Percentiles rank a stretch among this genome's conserved stretches.
These are phyloP conservation scores for Allolobophora icterica DNA, from an alignment of 2,888 invertebrate species.

Conservation along the genomic window DNA sequence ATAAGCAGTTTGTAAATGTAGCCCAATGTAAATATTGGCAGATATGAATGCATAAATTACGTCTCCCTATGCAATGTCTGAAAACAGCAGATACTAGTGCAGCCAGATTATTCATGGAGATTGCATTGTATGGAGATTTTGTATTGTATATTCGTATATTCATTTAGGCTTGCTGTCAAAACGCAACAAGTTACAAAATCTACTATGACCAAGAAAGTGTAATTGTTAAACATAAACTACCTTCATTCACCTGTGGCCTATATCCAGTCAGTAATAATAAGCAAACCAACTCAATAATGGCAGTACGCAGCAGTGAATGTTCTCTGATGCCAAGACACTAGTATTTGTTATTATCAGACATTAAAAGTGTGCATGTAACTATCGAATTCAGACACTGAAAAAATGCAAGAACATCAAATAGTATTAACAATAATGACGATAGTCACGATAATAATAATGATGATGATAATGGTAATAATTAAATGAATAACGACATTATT, in stretches of 20 bases:
- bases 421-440: not conserved
- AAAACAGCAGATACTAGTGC: not conserved
- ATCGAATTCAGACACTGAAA: not conserved
- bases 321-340: not conserved
- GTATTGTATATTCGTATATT: no score
- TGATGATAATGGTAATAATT: not conserved
- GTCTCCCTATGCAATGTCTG: not conserved
- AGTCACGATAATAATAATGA: not conserved
- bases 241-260: not conserved
- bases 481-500: not conserved
- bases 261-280: not conserved
- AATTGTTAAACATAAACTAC: no score
- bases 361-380: not conserved
- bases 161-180: no score
- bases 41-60: not conserved
- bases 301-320: not conserved
- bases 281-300: not conserved
- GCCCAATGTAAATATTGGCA: not conserved
- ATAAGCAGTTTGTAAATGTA: not conserved
- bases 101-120: not conserved
- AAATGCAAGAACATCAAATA: not conserved
- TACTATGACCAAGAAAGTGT: no score
- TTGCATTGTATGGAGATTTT: no score
- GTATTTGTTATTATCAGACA: conserved; percentile 17
- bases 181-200: no score